These are phyloP conservation scores for Brachypodius melanocephalos DNA, from an alignment of 2,113 vertebrate species.

Conservation along the genomic window DNA sequence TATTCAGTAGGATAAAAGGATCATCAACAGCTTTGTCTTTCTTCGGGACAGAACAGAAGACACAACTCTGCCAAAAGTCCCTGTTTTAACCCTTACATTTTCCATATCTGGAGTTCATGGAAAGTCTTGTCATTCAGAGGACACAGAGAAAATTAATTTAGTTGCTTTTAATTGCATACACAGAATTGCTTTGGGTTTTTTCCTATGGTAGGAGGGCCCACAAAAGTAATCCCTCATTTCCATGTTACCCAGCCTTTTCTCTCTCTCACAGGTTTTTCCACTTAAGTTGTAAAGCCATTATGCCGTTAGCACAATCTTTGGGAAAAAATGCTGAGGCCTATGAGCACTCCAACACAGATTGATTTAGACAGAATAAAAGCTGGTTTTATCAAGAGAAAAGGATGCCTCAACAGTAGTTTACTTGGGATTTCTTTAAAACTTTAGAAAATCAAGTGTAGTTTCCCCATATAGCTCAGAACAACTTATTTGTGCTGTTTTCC, in stretches of 20 bases:
- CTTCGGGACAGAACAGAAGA: neutral
- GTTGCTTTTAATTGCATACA: neutral
- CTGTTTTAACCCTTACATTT: neutral
- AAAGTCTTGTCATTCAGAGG: accelerated
- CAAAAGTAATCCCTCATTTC: neutral
- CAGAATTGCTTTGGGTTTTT: neutral
- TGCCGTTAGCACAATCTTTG: neutral
- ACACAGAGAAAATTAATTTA: neutral
- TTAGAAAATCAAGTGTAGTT: neutral
- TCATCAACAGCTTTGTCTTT: neutral
- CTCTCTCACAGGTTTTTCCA: neutral
- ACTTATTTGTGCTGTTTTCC: neutral
- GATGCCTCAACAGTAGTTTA: neutral
- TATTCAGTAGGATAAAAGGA: neutral
- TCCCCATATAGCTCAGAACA: neutral
- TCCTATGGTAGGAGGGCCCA: neutral
- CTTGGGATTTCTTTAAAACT: neutral
- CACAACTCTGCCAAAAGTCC: neutral
- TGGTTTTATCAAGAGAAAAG: neutral
- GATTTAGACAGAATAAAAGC: neutral
- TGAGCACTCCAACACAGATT: neutral
- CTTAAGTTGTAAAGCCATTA: neutral
- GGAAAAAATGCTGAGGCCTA: neutral
- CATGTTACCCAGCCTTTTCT: neutral
- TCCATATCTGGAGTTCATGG: neutral